phyloP scores from a whole-genome alignment of 2,797 vertebrate genomes.

The Lacerta viridis region DNA sequence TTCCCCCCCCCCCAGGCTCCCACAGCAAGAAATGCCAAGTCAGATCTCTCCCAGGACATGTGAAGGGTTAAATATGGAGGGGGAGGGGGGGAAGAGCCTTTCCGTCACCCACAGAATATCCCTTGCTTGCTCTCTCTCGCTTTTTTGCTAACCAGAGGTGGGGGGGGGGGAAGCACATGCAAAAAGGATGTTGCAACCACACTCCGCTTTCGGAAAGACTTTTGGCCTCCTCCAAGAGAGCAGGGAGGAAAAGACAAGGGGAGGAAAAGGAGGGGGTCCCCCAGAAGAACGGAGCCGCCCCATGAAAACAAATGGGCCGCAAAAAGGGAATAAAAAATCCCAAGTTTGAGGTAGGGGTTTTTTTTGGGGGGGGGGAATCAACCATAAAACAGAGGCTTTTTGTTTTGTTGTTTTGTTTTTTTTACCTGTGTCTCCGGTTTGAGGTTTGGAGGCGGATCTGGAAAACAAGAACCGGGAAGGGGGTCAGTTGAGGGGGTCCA shows the following conservation, averaged over 20 bases:
- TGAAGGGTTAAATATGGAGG: background rate
- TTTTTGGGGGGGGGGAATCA: background rate
- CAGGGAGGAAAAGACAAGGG: fast-evolving
- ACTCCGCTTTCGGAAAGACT: background rate
- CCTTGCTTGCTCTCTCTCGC: too few species aligned
- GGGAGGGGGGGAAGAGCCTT: background rate
- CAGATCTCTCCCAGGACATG: background rate
- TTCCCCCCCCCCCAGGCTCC: background rate
- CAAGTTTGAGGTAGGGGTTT: too few species aligned
- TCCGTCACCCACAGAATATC: too few species aligned
- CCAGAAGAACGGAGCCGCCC: too few species aligned
- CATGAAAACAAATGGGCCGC: background rate
- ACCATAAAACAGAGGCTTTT: background rate
- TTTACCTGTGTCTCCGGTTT: conserved; percentile 77
- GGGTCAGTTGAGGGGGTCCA: background rate
- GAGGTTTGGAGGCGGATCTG: conserved; percentile 75
- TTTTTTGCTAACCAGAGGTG: too few species aligned
- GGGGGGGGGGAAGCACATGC: background rate
- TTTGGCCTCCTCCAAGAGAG: background rate
- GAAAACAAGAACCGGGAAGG: conserved; percentile 15
- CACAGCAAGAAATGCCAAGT: background rate
- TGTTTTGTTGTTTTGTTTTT: too few species aligned
- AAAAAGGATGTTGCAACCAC: background rate
- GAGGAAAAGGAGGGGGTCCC: too few species aligned
- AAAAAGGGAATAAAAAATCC: too few species aligned